Conservation (phyloP, 2,888 invertebrate genomes). For the Petrolisthes manimaculis region DNA sequence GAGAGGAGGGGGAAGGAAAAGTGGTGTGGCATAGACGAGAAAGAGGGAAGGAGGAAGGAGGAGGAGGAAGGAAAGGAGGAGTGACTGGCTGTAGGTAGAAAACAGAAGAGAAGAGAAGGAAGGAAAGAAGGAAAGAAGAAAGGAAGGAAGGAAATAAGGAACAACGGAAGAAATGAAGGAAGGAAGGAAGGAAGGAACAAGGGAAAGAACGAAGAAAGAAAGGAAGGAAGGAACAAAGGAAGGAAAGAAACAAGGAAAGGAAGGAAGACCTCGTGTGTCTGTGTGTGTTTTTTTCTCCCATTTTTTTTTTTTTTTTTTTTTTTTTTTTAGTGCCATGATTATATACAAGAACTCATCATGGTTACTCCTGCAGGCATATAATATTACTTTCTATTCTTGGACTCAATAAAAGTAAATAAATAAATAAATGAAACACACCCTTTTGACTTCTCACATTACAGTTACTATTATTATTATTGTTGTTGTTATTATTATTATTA, state of each 20-base stretch:
- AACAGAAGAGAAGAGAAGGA: background rate
- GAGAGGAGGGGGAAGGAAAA: background rate
- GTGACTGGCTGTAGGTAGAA: background rate
- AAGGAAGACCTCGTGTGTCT: background rate
- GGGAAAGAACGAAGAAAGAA: background rate
- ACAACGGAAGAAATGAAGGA: background rate
- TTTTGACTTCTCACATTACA: no score
- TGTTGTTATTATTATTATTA: no score
- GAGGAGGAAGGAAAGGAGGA: background rate
- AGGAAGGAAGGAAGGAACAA: background rate
- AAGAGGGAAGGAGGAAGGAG: background rate
- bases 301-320: no score
- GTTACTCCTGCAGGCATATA: no score
- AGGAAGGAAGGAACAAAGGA: background rate
- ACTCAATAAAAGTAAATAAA: no score
- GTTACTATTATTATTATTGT: no score
- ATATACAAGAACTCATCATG: no score
- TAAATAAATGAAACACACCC: no score
- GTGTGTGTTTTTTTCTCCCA: background rate
- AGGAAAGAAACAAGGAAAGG: slow-evolving; percentile 6
- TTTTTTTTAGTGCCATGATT: no score
- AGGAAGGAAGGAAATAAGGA: background rate
- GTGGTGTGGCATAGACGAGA: background rate
- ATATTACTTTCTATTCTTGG: no score
- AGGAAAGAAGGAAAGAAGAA: background rate